phyloP scores from a whole-genome alignment of 2,888 invertebrate species.

The Melitaea athalia region DNA sequence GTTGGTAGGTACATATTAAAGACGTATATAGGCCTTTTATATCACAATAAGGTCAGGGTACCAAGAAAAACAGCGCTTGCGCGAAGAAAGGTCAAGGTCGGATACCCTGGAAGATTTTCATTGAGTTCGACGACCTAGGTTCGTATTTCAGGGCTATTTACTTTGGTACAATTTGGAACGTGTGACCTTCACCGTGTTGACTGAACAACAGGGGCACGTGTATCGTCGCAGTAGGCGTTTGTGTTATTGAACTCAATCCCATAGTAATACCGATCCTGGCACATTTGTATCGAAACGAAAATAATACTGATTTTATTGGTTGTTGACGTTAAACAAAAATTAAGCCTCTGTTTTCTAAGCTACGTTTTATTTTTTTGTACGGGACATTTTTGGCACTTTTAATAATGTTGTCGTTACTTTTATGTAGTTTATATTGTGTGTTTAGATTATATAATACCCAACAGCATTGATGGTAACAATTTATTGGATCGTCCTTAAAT shows the following conservation, averaged over 20 bases:
- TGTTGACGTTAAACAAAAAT: background rate
- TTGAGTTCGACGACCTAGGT: conserved; percentile 70
- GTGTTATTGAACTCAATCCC: conserved; percentile 45
- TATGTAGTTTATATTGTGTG: no score
- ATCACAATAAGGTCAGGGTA: conserved; percentile 77
- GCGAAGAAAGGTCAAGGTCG: conserved; percentile 79
- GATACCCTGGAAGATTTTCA: conserved; percentile 79
- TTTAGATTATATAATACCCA: background rate
- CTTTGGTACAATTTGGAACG: conserved; percentile 56
- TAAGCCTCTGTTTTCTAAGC: conserved; percentile 3
- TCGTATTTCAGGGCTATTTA: conserved; percentile 73
- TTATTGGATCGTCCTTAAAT: no score
- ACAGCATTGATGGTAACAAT: background rate
- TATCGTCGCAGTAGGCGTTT: conserved; percentile 63
- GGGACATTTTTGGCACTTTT: conserved; percentile 3
- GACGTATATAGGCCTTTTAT: conserved; percentile 56
- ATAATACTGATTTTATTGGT: conserved; percentile 21
- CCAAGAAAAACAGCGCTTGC: conserved; percentile 74
- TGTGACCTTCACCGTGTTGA: conserved; percentile 73
- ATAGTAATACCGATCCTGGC: conserved; percentile 23
- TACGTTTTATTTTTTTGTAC: conserved; percentile 9
- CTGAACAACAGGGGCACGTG: conserved; percentile 67
- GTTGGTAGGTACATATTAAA: conserved; percentile 35
- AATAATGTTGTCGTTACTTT: background rate
- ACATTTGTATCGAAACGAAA: conserved; percentile 2